Evolutionary conservation across 2,888 invertebrate genomes (phyloP), one percentile per base, ranked within the genome.

Genomic region (Byasa hedistus): DNA sequence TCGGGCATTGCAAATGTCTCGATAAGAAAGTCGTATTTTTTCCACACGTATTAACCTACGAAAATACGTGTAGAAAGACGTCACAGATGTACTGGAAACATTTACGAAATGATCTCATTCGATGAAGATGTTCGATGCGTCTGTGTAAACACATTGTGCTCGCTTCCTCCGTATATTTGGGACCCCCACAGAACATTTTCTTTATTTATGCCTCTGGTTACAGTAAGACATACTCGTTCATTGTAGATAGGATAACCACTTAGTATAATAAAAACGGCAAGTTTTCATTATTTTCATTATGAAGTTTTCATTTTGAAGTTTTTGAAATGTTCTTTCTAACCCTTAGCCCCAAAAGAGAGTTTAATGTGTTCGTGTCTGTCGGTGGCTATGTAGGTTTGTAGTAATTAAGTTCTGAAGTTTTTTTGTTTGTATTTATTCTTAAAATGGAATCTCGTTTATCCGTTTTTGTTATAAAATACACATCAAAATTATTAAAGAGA

Each of bases 101-200:
- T 66, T 61, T 68, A 57, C 64, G 59, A 66, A 66, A 68, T 66
- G 64, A 66, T 54, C 51, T 66, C 66, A 66, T 61, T 54, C 66
- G 58, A 66, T 66, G 66, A 66, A 62, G 51, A 66, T 66, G 66
- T 57, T 62, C 44, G 61, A 66, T 66, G 61, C 44, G 52, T 58
- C 58, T 54, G 58, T 52, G 61, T 58, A 62, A 64, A 64, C 39
- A 64, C 58, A 64, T 64, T 64, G 64, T 64, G 58, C 48, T 36
- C 64, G 57, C 36, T 64, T 52, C 57, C 19, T 51, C 15, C 51
- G 32, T 36, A 56, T 61, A 61, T 57, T 54, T 58, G 61, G 51
- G 57, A 57, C 57, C 61, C 59, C 59, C 57, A 23, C 21, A 23
- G 59, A 23, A 66, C 61, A 54, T 65, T 61, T 65, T 36, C 64